phyloP scores from a whole-genome alignment of 2,113 vertebrate species.

The Sterna hirundo region DNA sequence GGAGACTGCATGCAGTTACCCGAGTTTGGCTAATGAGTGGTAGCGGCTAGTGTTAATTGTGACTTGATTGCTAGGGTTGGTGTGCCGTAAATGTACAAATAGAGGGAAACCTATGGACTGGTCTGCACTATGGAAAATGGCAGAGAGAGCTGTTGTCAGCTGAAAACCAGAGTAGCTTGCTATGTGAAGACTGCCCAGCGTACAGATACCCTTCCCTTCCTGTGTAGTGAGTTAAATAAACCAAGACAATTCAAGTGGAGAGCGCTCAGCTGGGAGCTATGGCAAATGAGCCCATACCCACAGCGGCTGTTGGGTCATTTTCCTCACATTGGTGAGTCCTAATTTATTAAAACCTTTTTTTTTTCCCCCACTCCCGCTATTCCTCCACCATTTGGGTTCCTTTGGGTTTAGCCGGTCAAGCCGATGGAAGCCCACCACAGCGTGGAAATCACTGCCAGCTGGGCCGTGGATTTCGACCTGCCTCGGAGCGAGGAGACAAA shows the following conservation, averaged over 20 bases:
- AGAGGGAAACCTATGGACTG: not conserved
- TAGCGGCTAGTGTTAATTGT: too few relatives aligned
- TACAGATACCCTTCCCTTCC: not conserved
- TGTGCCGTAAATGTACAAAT: accelerated
- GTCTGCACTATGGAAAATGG: not conserved
- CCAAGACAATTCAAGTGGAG: not conserved
- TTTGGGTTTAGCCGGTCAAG: not conserved
- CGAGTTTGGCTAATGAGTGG: not conserved
- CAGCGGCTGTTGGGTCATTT: accelerated
- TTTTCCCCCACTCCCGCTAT: not conserved
- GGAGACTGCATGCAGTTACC: not conserved
- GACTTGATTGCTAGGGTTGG: not conserved
- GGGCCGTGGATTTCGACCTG: not conserved
- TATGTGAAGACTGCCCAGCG: not conserved
- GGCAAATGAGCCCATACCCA: not conserved
- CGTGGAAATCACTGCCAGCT: not conserved
- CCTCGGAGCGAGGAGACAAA: not conserved
- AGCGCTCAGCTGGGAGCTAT: not conserved
- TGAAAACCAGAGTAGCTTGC: not conserved
- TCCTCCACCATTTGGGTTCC: not conserved
- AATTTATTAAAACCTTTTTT: not conserved
- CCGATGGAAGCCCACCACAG: not conserved
- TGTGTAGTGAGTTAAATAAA: not conserved
- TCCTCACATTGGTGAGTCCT: not conserved
- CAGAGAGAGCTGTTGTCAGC: not conserved